Evolutionary conservation across 2,888 invertebrate genomes (phyloP), one percentile per base, ranked within the genome.

Genomic region (Protonemura montana): DNA sequence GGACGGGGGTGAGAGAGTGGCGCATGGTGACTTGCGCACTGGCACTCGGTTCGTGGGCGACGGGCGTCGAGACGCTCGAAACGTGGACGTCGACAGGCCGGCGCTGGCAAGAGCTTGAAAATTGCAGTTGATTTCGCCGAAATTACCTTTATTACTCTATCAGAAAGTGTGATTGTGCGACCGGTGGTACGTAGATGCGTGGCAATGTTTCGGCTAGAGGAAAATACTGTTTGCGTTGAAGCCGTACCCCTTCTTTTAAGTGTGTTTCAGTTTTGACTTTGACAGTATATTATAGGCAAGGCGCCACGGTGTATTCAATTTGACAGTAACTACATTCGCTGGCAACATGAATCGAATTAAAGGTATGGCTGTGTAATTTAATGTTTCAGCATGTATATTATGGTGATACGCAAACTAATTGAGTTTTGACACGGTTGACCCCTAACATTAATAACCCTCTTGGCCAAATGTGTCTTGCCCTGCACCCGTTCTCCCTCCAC

Each of bases 21-120:
- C 42, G 82, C 35, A 26, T 41, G 42, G n/a, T 35, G 29, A 35
- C 82, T n/a, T 41, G 35, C 82, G 82, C 82, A 59, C 16, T 41
- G 26, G 42, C 26, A 13, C 82, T n/a, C 25, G 25, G 78, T 3
- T 59, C 78, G 26, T 13, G 30, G 41, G 25, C 42, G 82, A n/a
- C 41, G 82, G 25, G 25, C 82, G 35, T 42, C 82, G 82, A 26
- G 21, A 2, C 82, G 78, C 10, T 28, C 26, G 78, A 78, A 83
- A 41, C 82, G 82, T 83, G 82, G 82, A 83, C 41, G 35, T 35
- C 35, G 21, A 25, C 26, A 21, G 82, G 35, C 41, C 82, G 82
- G 41, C 82, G 29, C 29, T 29, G 29, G 28, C 35, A 16, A 83
- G 41, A n/a, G 25, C 26, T n/a, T 42, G 30, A 83, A 83, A 30